Conservation (phyloP, 1,140 invertebrate species). For the Bombus confusus region DNA sequence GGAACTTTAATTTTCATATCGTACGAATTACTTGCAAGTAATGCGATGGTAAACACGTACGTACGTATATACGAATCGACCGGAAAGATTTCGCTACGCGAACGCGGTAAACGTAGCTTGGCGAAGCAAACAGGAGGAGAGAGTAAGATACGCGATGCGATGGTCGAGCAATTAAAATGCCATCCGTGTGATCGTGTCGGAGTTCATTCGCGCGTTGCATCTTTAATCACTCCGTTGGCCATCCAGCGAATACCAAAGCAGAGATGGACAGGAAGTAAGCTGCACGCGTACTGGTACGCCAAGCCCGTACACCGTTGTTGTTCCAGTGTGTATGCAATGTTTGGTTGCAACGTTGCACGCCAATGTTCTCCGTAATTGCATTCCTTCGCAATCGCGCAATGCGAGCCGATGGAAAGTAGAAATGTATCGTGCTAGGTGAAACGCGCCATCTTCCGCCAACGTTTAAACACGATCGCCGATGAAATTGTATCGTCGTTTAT, state of each 20-base stretch:
- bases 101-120: not conserved
- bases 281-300: not conserved
- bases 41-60: no score
- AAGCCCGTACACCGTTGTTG: not conserved
- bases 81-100: conserved; percentile 36
- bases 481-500: not conserved
- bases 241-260: not conserved
- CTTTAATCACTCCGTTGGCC: conserved; percentile 7
- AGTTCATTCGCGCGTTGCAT: conserved; percentile 32
- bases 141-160: conserved; percentile 26
- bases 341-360: not conserved
- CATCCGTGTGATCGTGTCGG: conserved; percentile 19
- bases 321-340: not conserved
- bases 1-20: not conserved
- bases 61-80: not conserved
- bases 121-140: conserved; percentile 7
- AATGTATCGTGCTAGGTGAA: conserved; percentile 20
- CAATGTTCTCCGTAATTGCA: conserved; percentile 2
- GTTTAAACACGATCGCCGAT: not conserved
- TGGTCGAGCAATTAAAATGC: conserved; percentile 54
- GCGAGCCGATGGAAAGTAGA: conserved; percentile 22
- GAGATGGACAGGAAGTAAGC: not conserved
- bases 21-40: no score
- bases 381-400: conserved; percentile 3
- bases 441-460: conserved; percentile 34